Percentiles rank a stretch among this genome's conserved stretches.
These are phyloP conservation scores for Tetramorium alpestre DNA, from an alignment of 1,140 invertebrate species.

Conservation along the genomic window DNA sequence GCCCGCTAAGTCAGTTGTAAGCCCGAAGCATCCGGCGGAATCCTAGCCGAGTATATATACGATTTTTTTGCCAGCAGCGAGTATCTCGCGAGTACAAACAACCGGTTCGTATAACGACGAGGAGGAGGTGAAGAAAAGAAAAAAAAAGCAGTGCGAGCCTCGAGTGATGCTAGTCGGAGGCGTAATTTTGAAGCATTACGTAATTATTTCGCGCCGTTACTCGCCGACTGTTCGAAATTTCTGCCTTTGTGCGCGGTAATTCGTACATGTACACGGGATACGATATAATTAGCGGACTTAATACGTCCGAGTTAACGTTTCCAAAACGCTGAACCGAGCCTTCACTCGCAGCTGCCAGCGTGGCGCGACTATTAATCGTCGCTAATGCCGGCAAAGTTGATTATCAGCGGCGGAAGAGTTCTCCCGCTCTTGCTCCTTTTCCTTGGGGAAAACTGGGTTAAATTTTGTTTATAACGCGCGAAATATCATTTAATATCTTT, in stretches of 20 bases:
- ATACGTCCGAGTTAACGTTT: slow-evolving; percentile 55
- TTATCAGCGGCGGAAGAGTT: slow-evolving; percentile 41
- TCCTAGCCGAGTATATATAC: neutral
- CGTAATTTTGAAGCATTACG: slow-evolving; percentile 16
- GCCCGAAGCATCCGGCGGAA: neutral
- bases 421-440: neutral
- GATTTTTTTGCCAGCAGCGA: neutral
- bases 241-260: slow-evolving; percentile 39
- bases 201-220: slow-evolving; percentile 41
- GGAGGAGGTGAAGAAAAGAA: too few relatives aligned
- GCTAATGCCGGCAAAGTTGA: slow-evolving; percentile 41
- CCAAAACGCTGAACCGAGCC: slow-evolving; percentile 1
- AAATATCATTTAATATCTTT: slow-evolving; percentile 48
- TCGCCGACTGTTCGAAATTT: slow-evolving; percentile 37
- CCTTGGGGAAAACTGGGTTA: slow-evolving; percentile 61
- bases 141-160: neutral
- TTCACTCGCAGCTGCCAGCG: slow-evolving; percentile 41
- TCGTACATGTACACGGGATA: slow-evolving; percentile 48
- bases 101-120: neutral
- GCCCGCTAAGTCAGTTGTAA: slow-evolving; percentile 19
- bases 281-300: slow-evolving; percentile 56
- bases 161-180: neutral
- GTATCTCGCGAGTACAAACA: neutral
- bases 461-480: slow-evolving; percentile 29
- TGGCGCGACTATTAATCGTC: slow-evolving; percentile 24